Percentiles rank a stretch among this genome's conserved stretches.
phyloP scores from a whole-genome alignment of 2,888 invertebrate species.

The Luperina testacea region DNA sequence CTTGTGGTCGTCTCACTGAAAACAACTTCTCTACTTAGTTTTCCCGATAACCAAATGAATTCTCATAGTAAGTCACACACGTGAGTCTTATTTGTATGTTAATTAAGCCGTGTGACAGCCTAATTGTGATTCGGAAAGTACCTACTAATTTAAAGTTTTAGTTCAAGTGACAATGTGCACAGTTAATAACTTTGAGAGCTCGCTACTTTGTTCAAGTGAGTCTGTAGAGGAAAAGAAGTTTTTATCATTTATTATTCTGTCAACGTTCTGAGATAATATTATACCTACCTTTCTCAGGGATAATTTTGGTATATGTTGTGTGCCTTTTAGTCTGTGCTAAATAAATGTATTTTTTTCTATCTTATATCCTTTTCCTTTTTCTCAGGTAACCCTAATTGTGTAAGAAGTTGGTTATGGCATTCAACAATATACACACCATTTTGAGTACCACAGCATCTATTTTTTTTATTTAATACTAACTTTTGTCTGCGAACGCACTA shows the following conservation, averaged over 20 bases:
- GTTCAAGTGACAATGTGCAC: slow-evolving; percentile 15
- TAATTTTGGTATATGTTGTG: no score
- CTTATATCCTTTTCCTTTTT: no score
- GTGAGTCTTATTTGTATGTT: slow-evolving; percentile 27
- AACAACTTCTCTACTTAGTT: slow-evolving; percentile 4
- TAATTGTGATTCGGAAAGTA: slow-evolving; percentile 48
- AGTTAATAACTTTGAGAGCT: slow-evolving; percentile 5
- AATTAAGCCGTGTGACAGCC: slow-evolving; percentile 26
- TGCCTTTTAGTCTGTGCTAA: no score
- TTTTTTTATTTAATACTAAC: no score
- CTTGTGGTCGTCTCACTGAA: no score
- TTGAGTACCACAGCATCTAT: no score
- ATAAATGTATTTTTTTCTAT: no score
- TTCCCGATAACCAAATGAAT: background rate
- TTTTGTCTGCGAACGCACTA: no score
- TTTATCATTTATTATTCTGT: background rate
- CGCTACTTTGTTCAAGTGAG: slow-evolving; percentile 2
- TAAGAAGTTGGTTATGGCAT: no score
- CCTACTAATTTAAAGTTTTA: slow-evolving; percentile 36
- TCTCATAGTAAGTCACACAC: background rate
- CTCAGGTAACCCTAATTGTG: no score
- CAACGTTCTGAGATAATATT: background rate
- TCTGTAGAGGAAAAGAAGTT: background rate
- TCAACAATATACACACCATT: no score
- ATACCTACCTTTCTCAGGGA: no score